A percentile compares a stretch with the other conserved stretches of the same genome.
phyloP scores from a whole-genome alignment of 2,888 invertebrate genomes.

The Cheilosia pagana region DNA sequence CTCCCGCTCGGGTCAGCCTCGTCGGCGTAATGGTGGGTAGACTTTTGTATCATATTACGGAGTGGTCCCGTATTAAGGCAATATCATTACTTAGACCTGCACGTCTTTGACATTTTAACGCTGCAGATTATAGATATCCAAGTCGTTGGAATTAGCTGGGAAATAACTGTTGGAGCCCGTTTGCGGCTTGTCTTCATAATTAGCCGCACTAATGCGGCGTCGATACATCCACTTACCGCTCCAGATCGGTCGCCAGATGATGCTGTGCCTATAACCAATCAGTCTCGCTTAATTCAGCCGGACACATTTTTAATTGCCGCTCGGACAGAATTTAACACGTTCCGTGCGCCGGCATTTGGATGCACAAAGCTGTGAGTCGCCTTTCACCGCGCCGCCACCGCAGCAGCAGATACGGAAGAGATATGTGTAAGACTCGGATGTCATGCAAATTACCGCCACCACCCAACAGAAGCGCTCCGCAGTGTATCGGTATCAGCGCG shows the following conservation, averaged over 20 bases:
- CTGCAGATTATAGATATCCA: slow-evolving; percentile 39
- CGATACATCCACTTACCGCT: slow-evolving; percentile 1
- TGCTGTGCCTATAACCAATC: slow-evolving; percentile 26
- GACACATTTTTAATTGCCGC: slow-evolving; percentile 61
- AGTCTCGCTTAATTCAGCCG: slow-evolving; percentile 50
- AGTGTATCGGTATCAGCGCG: slow-evolving; percentile 41
- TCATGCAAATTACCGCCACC: slow-evolving; percentile 68
- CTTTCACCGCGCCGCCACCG: slow-evolving; percentile 17
- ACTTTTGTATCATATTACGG: slow-evolving; percentile 45
- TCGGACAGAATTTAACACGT: slow-evolving; percentile 47
- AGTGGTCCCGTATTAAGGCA: slow-evolving; percentile 59
- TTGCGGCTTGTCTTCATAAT: neutral
- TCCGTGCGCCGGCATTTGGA: slow-evolving; percentile 3
- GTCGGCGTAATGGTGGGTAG: slow-evolving; percentile 29
- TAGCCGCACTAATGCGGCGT: slow-evolving; percentile 14
- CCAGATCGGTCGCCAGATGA: neutral
- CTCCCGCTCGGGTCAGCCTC: slow-evolving; percentile 49
- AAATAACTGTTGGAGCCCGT: slow-evolving; percentile 31
- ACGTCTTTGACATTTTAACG: slow-evolving; percentile 67
- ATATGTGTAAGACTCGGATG: slow-evolving; percentile 44
- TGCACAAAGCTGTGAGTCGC: slow-evolving; percentile 33
- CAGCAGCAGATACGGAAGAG: slow-evolving; percentile 30
- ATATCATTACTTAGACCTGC: slow-evolving; percentile 56
- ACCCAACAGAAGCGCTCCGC: slow-evolving; percentile 54
- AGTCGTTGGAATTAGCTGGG: slow-evolving; percentile 27